These are phyloP conservation scores for Malurus melanocephalus DNA, from an alignment of 2,113 vertebrate species.

Conservation along the genomic window DNA sequence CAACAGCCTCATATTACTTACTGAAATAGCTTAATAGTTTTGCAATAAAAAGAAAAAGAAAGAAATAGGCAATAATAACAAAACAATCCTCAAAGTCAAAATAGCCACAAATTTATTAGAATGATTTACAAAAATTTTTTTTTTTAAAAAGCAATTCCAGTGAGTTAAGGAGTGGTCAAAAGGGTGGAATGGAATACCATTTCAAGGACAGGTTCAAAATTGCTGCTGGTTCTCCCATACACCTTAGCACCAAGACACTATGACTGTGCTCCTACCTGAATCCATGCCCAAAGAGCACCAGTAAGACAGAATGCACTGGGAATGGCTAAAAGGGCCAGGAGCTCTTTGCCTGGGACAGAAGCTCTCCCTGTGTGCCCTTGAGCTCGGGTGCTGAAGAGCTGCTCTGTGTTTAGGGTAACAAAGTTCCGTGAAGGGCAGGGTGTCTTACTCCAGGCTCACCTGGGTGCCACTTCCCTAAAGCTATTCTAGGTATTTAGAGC, in stretches of 20 bases:
- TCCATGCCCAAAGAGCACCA: background rate
- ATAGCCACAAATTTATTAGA: background rate
- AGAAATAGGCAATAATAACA: background rate
- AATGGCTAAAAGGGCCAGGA: background rate
- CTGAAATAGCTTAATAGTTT: background rate
- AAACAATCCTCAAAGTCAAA: accelerated
- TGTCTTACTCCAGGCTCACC: background rate
- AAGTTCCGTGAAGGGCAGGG: background rate
- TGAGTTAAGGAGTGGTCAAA: background rate
- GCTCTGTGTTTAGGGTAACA: background rate
- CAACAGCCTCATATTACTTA: background rate
- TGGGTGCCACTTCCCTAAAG: background rate
- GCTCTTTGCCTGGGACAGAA: background rate
- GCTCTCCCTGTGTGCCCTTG: background rate
- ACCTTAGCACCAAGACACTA: background rate
- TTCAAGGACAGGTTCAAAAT: background rate
- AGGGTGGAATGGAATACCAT: background rate
- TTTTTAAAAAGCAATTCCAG: background rate
- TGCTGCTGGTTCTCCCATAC: background rate
- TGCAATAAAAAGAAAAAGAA: background rate
- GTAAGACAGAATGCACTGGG: background rate
- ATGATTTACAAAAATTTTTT: background rate
- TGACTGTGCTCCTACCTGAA: background rate
- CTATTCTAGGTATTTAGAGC: background rate
- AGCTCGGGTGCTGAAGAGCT: background rate